Evolutionary conservation across 2,113 vertebrate species (phyloP).

Genomic region (Talpa occidentalis): DNA sequence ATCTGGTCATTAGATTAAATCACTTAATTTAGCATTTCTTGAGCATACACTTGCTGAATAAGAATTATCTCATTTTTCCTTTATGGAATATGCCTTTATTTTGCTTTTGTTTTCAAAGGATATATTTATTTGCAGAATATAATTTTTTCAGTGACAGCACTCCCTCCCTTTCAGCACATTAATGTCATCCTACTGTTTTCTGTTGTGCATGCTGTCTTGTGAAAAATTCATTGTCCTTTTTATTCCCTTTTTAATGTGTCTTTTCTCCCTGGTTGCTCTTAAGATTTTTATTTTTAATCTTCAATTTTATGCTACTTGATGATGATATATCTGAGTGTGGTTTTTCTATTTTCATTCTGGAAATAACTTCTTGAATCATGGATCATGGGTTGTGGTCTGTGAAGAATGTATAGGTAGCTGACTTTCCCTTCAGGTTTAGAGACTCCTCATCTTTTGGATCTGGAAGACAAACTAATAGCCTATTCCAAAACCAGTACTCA

Average conservation of each 20-base stretch:
- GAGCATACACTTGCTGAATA: background rate
- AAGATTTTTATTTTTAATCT: background rate
- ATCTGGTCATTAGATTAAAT: background rate
- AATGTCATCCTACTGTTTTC: background rate
- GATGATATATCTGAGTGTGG: background rate
- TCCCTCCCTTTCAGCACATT: background rate
- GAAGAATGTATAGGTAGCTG: background rate
- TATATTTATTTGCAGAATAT: background rate
- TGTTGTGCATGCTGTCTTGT: background rate
- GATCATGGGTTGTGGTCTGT: background rate
- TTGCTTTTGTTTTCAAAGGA: background rate
- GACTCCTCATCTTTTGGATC: background rate
- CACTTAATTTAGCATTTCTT: background rate
- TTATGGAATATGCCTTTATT: background rate
- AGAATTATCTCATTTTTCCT: background rate
- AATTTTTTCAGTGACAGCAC: background rate
- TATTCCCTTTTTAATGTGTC: background rate
- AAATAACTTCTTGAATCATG: background rate
- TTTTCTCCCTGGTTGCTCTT: background rate
- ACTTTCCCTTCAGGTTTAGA: background rate
- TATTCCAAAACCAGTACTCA: background rate
- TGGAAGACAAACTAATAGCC: background rate
- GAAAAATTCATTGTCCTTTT: background rate
- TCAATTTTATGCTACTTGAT: background rate
- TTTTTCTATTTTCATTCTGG: constrained; percentile 3